Percentiles rank a stretch among this genome's conserved stretches.
These are phyloP conservation scores for Clanis bilineata DNA, from an alignment of 2,888 invertebrate species.

Conservation along the genomic window DNA sequence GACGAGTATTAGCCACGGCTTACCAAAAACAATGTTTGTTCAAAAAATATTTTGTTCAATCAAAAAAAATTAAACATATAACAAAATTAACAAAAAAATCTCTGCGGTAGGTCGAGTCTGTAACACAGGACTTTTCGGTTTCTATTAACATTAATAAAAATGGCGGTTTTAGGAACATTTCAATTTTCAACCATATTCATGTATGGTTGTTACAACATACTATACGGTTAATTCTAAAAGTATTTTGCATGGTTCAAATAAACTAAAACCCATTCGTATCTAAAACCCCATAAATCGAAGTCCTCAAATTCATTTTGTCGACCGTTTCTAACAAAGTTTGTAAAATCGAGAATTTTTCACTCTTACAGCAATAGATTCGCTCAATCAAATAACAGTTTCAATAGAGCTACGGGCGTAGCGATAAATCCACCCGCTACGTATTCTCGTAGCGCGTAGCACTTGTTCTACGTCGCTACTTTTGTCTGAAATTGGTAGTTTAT, in stretches of 20 bases:
- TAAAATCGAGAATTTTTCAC: background rate
- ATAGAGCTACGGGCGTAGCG: conserved; percentile 47
- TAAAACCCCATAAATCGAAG: background rate
- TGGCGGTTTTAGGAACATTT: too few relatives aligned
- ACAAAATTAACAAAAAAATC: too few relatives aligned
- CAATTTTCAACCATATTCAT: too few relatives aligned
- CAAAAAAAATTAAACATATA: too few relatives aligned
- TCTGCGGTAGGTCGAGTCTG: too few relatives aligned
- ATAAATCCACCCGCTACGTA: conserved; percentile 57
- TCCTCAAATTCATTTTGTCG: background rate
- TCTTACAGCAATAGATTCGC: conserved; percentile 9
- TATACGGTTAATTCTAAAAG: too few relatives aligned
- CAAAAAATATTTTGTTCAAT: too few relatives aligned
- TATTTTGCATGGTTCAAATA: background rate
- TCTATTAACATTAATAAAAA: too few relatives aligned
- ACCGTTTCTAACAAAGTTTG: background rate
- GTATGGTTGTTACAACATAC: too few relatives aligned
- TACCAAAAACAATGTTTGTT: too few relatives aligned
- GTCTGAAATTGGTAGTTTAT: conserved; percentile 34
- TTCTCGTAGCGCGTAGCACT: conserved; percentile 38
- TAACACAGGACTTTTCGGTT: too few relatives aligned
- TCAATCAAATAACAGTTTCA: conserved; percentile 19
- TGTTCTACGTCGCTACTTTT: conserved; percentile 34
- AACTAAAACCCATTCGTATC: background rate
- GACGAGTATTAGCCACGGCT: too few relatives aligned